Conservation (phyloP, 2,797 vertebrate genomes). For the Xerus rutilus region DNA sequence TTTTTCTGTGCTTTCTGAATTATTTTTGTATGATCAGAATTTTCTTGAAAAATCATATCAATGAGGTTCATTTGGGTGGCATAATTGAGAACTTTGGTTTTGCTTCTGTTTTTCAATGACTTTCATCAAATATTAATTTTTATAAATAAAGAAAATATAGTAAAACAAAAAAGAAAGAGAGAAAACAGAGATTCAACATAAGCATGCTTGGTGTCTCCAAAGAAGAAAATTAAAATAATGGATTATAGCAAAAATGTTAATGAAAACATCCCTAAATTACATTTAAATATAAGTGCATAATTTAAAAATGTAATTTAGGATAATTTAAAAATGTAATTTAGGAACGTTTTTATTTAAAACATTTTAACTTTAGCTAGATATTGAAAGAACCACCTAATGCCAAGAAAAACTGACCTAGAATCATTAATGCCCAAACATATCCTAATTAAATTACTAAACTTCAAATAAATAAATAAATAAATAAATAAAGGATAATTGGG, state of each 20-base stretch:
- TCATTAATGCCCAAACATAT: background rate
- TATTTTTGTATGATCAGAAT: too few relatives aligned
- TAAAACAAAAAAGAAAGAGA: conserved; percentile 49
- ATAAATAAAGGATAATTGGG: background rate
- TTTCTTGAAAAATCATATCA: too few relatives aligned
- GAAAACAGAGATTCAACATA: background rate
- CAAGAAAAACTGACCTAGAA: background rate
- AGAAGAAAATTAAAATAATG: background rate
- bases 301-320: background rate
- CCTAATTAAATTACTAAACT: background rate
- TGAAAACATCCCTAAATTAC: too few relatives aligned
- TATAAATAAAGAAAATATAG: too few relatives aligned
- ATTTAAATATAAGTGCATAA: background rate
- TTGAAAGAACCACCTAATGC: background rate
- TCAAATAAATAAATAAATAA: conserved; percentile 14
- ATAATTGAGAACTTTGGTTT: too few relatives aligned
- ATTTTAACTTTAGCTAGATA: background rate
- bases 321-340: background rate
- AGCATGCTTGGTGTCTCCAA: background rate
- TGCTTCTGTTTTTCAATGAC: too few relatives aligned
- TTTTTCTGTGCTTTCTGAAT: too few relatives aligned
- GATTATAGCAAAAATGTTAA: background rate
- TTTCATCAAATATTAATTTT: too few relatives aligned
- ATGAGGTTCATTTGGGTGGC: too few relatives aligned
- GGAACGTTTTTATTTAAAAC: background rate